Conservation (phyloP, 2,888 invertebrate genomes). For the Muschampia staudingeri region DNA sequence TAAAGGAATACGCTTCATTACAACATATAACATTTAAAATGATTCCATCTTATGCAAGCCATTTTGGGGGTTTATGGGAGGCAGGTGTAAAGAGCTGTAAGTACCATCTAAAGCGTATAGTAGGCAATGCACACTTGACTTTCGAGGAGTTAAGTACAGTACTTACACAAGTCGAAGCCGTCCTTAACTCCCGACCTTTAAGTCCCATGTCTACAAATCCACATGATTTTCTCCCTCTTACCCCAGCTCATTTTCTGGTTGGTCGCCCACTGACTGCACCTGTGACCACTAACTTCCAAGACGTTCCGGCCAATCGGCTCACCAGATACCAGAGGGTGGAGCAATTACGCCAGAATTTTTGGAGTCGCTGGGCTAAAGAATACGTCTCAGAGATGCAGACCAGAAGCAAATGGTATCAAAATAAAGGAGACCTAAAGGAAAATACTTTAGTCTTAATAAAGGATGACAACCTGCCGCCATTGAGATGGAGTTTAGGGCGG, state of each 20-base stretch:
- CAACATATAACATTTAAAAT: slow-evolving; percentile 14
- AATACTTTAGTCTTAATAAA: slow-evolving; percentile 18
- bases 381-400: slow-evolving; percentile 22
- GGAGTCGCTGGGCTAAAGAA: slow-evolving; percentile 16
- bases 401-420: slow-evolving; percentile 14
- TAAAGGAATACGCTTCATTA: neutral
- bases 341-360: slow-evolving; percentile 23
- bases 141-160: slow-evolving; percentile 62
- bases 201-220: slow-evolving; percentile 39
- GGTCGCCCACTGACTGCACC: slow-evolving; percentile 40
- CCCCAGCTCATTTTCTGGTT: slow-evolving; percentile 69
- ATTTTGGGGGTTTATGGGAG: slow-evolving; percentile 21
- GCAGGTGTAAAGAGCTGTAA: neutral
- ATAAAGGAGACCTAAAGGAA: slow-evolving; percentile 1
- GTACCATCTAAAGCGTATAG: neutral
- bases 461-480: slow-evolving; percentile 45
- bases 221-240: slow-evolving; percentile 51
- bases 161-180: slow-evolving; percentile 54
- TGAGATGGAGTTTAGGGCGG: slow-evolving; percentile 40
- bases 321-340: slow-evolving; percentile 12
- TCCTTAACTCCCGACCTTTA: slow-evolving; percentile 54
- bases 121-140: slow-evolving; percentile 57
- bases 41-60: slow-evolving; percentile 1
- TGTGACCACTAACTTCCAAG: neutral
- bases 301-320: neutral